Evolutionary conservation across 2,797 vertebrate species (phyloP), one percentile per base, ranked within the genome.

Genomic region (Cottoperca gobio): DNA sequence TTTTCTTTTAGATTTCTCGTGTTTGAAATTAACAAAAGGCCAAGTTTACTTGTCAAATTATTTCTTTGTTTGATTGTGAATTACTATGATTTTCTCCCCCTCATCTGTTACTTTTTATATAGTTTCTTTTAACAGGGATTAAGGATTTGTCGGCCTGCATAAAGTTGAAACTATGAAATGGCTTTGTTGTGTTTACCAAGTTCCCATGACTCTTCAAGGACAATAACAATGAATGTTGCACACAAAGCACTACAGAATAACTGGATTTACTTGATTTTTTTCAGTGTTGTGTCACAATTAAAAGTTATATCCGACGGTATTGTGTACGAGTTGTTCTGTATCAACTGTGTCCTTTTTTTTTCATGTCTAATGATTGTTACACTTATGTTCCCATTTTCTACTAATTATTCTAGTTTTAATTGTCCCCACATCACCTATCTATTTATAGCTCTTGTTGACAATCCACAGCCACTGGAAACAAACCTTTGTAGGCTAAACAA

Each of bases 231-330:
- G 88, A 92, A 93, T 93, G 92, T 93, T 88, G 78, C 83, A 92
- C 86, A 87, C 81, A 78, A 76, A 90, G 85, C 90, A 92, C 90
- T 91, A 90, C 80, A 86, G 73, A 89, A 85, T 65, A 88, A 92
- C 94, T 93, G 93, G 92, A 88, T 88, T 91, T 93, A 93, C 93
- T 93, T 94, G 92, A 94, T 63, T 88, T 88, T 87, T 89, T 76
- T 70, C 84, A 86, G 84, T 93, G 87, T 89, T 83, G 85, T 79
- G 81, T 90, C 88, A 89, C 87, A 88, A 93, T 86, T 87, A 91
- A 93, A 93, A 72, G 43, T 45, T 86, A 85, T 64, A 78, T 82
- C 76, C 64, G 6, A 80, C n/a, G 4, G 7, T 33, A 9, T 31
- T 82, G 65, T 64, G 39, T 80, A 6, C 11, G 69, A 78, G 45